These are phyloP conservation scores for Eira barbara DNA, from an alignment of 2,113 vertebrate genomes.

Conservation along the genomic window DNA sequence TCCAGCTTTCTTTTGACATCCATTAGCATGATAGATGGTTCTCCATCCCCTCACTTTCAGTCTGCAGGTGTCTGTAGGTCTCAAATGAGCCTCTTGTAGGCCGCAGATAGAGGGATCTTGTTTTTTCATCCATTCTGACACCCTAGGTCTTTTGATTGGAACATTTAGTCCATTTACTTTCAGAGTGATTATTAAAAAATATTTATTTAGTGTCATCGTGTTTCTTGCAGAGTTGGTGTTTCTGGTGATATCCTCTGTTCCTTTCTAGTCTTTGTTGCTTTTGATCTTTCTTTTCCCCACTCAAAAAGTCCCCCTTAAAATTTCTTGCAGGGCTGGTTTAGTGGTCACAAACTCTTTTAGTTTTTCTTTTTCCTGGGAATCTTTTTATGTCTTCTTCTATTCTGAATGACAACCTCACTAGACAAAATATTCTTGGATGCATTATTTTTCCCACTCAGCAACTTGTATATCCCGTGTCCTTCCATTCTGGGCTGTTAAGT, in stretches of 20 bases:
- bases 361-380: not conserved
- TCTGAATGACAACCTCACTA: not conserved
- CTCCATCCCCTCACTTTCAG: not conserved
- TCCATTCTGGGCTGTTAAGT: not conserved
- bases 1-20: not conserved
- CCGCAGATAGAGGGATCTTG: too few relatives aligned
- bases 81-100: too few relatives aligned
- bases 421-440: not conserved
- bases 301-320: not conserved
- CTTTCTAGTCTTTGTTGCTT: not conserved
- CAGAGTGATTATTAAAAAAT: not conserved
- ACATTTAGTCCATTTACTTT: not conserved
- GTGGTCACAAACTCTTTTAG: not conserved
- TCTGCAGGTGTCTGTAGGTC: not conserved
- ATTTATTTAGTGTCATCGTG: not conserved
- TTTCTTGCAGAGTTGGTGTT: not conserved
- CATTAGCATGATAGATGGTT: not conserved
- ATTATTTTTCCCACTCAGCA: not conserved
- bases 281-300: not conserved
- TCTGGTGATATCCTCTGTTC: not conserved
- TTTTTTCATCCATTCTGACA: not conserved
- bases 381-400: not conserved
- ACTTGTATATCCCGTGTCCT: not conserved
- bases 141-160: not conserved
- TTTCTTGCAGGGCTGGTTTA: not conserved